Percentiles rank a stretch among this genome's conserved stretches.
Evolutionary conservation across 1,140 invertebrate genomes (phyloP).

Genomic region (Drosophila ananassae): DNA sequence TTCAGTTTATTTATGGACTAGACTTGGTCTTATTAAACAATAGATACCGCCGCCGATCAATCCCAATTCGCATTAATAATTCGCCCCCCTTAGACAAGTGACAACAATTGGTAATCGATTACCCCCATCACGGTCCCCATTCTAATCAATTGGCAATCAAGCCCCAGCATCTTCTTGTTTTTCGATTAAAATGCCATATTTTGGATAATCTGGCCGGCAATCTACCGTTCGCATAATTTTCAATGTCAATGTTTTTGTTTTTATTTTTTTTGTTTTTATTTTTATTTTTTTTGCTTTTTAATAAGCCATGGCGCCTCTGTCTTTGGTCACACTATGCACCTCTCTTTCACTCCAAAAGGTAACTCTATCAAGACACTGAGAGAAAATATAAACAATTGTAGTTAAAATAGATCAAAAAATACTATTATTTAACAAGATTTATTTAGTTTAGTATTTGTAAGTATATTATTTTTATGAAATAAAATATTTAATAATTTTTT

Average conservation of each 20-base stretch:
- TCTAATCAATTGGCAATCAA: constrained; percentile 8
- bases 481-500: not conserved
- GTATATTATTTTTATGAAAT: not conserved
- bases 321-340: constrained; percentile 1
- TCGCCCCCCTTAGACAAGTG: constrained; percentile 33
- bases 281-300: constrained; percentile 60
- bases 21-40: constrained; percentile 14
- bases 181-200: not conserved
- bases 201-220: constrained; percentile 20
- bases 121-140: constrained; percentile 19
- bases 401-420: not conserved
- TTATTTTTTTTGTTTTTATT: constrained; percentile 2
- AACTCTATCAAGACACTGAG: not conserved
- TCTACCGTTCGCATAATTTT: constrained; percentile 69
- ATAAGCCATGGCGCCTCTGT: constrained; percentile 42
- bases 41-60: constrained; percentile 23
- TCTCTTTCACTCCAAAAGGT: constrained; percentile 4
- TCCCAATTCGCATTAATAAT: constrained; percentile 30
- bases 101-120: constrained; percentile 51
- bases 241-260: constrained; percentile 75
- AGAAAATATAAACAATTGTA: not conserved
- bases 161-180: constrained; percentile 3
- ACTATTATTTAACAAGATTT: not conserved
- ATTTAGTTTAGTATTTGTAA: not conserved
- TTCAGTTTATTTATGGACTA: constrained; percentile 33